These are phyloP conservation scores for Macaca mulatta DNA, from an alignment of 2,113 vertebrate species.

Conservation along the genomic window DNA sequence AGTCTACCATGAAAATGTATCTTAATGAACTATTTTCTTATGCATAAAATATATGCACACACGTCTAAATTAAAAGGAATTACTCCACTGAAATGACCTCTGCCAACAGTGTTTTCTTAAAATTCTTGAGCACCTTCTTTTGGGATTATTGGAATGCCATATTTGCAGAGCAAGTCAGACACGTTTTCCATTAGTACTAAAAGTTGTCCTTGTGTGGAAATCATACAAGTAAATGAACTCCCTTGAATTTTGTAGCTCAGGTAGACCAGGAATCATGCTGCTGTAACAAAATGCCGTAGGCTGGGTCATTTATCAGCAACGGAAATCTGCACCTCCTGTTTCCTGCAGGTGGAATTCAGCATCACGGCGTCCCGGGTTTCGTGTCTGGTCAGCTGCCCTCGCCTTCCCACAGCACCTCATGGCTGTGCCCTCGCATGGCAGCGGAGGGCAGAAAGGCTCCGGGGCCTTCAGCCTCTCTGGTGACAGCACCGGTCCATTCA, in stretches of 20 bases:
- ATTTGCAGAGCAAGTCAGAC: not conserved
- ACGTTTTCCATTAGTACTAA: not conserved
- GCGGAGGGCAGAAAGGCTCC: too few relatives aligned
- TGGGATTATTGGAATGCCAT: not conserved
- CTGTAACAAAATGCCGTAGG: not conserved
- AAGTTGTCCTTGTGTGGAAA: not conserved
- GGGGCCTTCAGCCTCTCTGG: too few relatives aligned
- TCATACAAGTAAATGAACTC: not conserved
- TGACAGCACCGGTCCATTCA: accelerated
- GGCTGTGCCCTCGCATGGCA: accelerated
- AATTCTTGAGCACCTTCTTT: not conserved
- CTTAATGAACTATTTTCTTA: conserved; percentile 46
- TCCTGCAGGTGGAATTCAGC: not conserved
- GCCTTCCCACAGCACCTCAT: not conserved
- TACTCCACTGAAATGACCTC: not conserved
- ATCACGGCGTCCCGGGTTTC: not conserved
- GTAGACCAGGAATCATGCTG: not conserved
- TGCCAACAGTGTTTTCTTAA: not conserved
- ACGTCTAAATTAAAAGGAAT: conserved; percentile 1
- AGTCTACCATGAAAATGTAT: not conserved
- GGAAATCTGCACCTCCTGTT: not conserved
- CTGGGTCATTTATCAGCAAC: not conserved
- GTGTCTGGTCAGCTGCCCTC: not conserved
- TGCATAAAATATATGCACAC: not conserved
- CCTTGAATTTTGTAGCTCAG: not conserved